Percentiles rank a stretch among this genome's conserved stretches.
Conservation (phyloP, 2,888 invertebrate species). For the Melangyna quadrimaculata region DNA sequence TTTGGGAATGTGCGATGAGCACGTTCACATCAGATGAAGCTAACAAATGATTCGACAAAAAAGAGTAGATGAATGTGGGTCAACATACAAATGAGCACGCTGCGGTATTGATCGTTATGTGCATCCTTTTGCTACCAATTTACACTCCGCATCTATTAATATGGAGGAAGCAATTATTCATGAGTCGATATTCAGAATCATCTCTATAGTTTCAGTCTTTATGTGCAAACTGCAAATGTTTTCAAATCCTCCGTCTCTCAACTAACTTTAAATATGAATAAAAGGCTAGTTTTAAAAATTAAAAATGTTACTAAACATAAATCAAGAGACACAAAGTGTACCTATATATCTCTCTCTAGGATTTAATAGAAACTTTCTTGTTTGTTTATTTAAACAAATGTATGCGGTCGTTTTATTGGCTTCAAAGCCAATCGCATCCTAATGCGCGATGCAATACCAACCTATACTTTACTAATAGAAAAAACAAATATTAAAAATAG, state of each 20-base stretch:
- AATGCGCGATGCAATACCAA: background rate
- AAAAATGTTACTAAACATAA: too few relatives aligned
- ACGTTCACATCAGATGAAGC: constrained; percentile 19
- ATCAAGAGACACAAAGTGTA: background rate
- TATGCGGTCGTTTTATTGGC: constrained; percentile 1
- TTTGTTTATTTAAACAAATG: constrained; percentile 4
- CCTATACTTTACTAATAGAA: background rate
- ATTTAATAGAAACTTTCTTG: constrained; percentile 3
- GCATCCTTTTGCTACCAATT: background rate
- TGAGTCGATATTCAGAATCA: background rate
- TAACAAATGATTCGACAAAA: constrained; percentile 19
- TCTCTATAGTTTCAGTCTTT: too few relatives aligned
- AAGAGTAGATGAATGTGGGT: constrained; percentile 46
- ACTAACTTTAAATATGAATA: too few relatives aligned
- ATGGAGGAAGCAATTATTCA: too few relatives aligned
- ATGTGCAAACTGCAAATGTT: too few relatives aligned
- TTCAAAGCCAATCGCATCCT: background rate
- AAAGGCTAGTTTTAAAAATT: too few relatives aligned
- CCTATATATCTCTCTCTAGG: too few relatives aligned
- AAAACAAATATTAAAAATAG: background rate
- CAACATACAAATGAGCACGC: constrained; percentile 40
- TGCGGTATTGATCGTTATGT: constrained; percentile 49
- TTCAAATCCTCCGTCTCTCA: too few relatives aligned
- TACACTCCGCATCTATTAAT: background rate
- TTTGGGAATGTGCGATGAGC: background rate